These are phyloP conservation scores for Tyria jacobaeae DNA, from an alignment of 2,888 invertebrate species.

Conservation along the genomic window DNA sequence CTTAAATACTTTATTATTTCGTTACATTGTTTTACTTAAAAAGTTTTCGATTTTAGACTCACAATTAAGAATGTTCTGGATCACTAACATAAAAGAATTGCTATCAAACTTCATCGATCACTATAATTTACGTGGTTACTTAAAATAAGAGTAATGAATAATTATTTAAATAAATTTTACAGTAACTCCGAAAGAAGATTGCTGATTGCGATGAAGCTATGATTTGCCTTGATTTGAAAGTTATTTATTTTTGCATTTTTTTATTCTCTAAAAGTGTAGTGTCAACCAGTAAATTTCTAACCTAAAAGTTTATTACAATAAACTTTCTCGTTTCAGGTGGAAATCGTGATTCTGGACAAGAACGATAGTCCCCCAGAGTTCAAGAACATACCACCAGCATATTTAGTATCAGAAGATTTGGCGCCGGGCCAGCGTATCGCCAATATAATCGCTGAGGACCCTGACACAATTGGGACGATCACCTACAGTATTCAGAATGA, in stretches of 20 bases:
- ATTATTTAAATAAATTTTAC: too few species aligned
- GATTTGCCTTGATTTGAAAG: too few species aligned
- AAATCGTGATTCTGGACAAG: slow-evolving; percentile 94
- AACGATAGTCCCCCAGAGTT: slow-evolving; percentile 98
- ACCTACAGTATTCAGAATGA: slow-evolving; percentile 91
- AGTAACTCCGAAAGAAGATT: too few species aligned
- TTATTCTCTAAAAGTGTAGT: neutral
- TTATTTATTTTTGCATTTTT: neutral
- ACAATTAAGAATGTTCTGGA: neutral
- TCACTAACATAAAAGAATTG: neutral
- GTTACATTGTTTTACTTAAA: slow-evolving; percentile 60
- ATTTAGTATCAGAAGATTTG: slow-evolving; percentile 94
- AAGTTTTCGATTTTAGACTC: slow-evolving; percentile 41
- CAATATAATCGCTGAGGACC: slow-evolving; percentile 92
- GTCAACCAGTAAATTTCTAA: neutral
- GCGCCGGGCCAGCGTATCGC: slow-evolving; percentile 93
- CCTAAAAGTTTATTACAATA: too few species aligned
- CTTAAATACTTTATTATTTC: slow-evolving; percentile 71
- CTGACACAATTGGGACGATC: slow-evolving; percentile 93
- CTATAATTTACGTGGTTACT: neutral
- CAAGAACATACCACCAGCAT: slow-evolving; percentile 90
- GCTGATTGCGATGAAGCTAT: too few species aligned
- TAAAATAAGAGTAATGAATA: neutral
- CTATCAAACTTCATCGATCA: neutral
- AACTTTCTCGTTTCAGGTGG: slow-evolving; percentile 87